Evolutionary conservation across 2,113 vertebrate species (phyloP).

Genomic region (Larimichthys crocea): DNA sequence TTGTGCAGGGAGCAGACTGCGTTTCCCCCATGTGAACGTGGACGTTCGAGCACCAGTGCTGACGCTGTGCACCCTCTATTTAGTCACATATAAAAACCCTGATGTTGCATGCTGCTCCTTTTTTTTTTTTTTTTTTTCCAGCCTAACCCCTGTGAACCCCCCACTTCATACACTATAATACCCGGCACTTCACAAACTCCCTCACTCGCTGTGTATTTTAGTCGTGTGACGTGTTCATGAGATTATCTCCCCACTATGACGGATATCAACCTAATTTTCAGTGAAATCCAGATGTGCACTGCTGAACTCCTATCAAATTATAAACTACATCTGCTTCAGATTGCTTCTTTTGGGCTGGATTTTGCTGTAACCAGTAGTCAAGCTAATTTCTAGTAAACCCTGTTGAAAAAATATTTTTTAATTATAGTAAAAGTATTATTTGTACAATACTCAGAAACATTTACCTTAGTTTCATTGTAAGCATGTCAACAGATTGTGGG

Average conservation of each 20-base stretch:
- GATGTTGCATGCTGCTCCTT: neutral
- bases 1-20: slow-evolving; percentile 56
- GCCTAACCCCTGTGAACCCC: neutral
- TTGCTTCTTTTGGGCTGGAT: slow-evolving; percentile 19
- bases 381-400: slow-evolving; percentile 54
- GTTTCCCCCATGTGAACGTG: slow-evolving; percentile 43
- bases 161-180: neutral
- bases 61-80: slow-evolving; percentile 12
- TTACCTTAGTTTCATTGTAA: neutral
- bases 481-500: neutral
- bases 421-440: slow-evolving; percentile 12
- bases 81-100: slow-evolving; percentile 23
- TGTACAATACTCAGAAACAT: neutral
- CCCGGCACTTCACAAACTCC: slow-evolving; percentile 9
- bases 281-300: slow-evolving; percentile 51
- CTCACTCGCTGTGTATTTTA: slow-evolving; percentile 47
- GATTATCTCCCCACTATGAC: slow-evolving; percentile 60
- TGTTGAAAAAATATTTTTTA: slow-evolving; percentile 13
- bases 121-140: slow-evolving; percentile 31
- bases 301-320: slow-evolving; percentile 29
- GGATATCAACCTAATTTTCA: slow-evolving; percentile 49
- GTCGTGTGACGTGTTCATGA: slow-evolving; percentile 23
- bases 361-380: slow-evolving; percentile 26
- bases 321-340: slow-evolving; percentile 48
- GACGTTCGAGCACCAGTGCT: slow-evolving; percentile 36